Evolutionary conservation across 35 echinoderm and acorn worm species (phyloP), one percentile per base, ranked within the genome.

Genomic region (Ophiothrix spiculata): DNA sequence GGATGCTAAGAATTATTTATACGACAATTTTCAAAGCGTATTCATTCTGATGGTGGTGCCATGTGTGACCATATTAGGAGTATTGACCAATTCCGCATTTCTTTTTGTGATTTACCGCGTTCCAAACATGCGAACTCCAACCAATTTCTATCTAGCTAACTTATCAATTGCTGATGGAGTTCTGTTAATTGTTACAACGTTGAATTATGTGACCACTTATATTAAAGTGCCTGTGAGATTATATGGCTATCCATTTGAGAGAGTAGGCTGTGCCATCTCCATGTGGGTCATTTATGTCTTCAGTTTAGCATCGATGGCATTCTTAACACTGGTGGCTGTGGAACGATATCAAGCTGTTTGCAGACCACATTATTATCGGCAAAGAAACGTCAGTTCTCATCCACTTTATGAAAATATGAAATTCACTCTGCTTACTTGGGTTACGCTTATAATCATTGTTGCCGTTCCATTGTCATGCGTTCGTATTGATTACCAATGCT

Each of bases 111-210:
- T 97, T 28, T 64, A 85, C 60, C 83, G 91, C 23, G 40, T 97
- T 0, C 90, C 87, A 13, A 75, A 85, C 0, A 97, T 97, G 94
- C 41, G 91, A 39, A 97, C 94, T 38, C 84, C 87, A n/a, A 97
- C 94, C 15, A 97, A 97, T 40, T 83, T 88, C 25, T 97, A 97
- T 31, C 75, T 97, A 17, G 87, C 86, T 21, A 93, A 93, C 40
- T 56, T 97, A 37, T 87, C 94, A 29, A 74, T 93, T 0, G 79
- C 87, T 0, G 94, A 97, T 39, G 74, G 89, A 2, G 40, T 97
- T 31, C 90, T 93, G 23, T 80, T 97, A 0, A 25, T 69, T 15
- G 60, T 69, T 69, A 12, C 60, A 69, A 69, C 6, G 3, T 2
- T 69, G 4, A 69, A 69, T 28, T 69, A 69, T 69, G 16, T 69